Conservation (phyloP, 2,888 invertebrate genomes). For the Onthophagus sagittarius region DNA sequence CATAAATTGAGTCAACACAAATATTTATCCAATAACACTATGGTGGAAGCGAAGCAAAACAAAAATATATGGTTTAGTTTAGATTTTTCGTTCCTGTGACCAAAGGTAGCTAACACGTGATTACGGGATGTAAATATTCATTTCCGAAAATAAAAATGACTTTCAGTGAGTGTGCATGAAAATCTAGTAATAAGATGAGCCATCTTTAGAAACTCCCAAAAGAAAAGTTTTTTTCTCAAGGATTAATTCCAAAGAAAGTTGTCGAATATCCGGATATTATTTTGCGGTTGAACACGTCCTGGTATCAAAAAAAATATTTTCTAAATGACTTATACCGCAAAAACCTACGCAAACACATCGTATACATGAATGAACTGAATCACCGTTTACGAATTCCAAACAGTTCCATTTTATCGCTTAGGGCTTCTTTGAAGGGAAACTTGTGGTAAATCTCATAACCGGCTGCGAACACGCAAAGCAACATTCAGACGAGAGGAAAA, state of each 20-base stretch:
- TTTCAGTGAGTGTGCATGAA: background rate
- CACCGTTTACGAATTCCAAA: background rate
- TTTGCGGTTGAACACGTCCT: background rate
- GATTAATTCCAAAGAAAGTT: background rate
- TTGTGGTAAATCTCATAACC: background rate
- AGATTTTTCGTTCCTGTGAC: background rate
- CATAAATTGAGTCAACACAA: background rate
- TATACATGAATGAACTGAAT: background rate
- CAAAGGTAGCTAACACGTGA: background rate
- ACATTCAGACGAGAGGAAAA: background rate
- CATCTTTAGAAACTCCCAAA: background rate
- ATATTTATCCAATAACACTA: background rate
- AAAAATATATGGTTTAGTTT: background rate
- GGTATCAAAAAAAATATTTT: background rate
- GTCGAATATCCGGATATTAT: background rate
- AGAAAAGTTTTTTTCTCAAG: background rate
- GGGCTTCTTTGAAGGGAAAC: background rate
- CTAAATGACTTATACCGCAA: background rate
- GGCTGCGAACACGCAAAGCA: background rate
- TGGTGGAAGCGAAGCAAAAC: background rate
- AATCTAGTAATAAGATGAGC: background rate
- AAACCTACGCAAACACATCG: background rate
- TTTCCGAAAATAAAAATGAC: background rate
- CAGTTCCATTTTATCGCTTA: background rate
- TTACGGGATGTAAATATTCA: background rate